A percentile compares a stretch with the other conserved stretches of the same genome.
Evolutionary conservation across 2,888 invertebrate species (phyloP).

Genomic region (Lycophotia porphyrea): DNA sequence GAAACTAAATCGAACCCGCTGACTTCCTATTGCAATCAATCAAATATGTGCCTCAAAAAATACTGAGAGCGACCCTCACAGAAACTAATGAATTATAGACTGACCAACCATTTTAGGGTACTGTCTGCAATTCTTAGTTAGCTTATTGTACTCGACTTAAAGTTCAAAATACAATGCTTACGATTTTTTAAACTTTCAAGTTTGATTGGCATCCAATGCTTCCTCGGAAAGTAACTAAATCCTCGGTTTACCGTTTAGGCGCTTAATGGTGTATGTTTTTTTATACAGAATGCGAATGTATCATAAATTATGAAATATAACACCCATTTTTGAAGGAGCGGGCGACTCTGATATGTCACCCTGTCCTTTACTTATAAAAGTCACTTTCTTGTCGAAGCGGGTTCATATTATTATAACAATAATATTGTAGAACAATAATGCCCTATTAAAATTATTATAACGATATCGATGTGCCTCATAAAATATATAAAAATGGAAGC

Average conservation of each 20-base stretch:
- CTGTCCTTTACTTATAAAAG: conserved; percentile 45
- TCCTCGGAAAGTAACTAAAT: conserved; percentile 82
- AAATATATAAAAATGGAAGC: conserved; percentile 34
- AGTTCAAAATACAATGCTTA: conserved; percentile 29
- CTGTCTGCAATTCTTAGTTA: conserved; percentile 1
- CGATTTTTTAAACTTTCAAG: background rate
- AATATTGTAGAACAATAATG: conserved; percentile 38
- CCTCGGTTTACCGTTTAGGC: conserved; percentile 86
- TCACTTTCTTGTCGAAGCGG: conserved; percentile 19
- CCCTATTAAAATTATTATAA: conserved; percentile 40
- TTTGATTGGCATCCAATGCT: conserved; percentile 61
- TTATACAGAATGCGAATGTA: conserved; percentile 79
- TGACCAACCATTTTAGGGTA: conserved; percentile 17
- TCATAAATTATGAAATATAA: conserved; percentile 87
- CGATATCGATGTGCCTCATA: conserved; percentile 28
- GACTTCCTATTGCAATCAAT: conserved; percentile 70
- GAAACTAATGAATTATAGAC: conserved; percentile 66
- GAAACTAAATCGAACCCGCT: conserved; percentile 54
- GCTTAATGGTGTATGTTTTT: conserved; percentile 83
- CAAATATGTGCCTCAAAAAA: conserved; percentile 65
- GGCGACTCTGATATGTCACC: conserved; percentile 63
- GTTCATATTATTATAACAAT: conserved; percentile 17
- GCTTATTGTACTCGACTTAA: conserved; percentile 1
- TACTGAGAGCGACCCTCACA: conserved; percentile 60
- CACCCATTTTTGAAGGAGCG: conserved; percentile 77